Percentiles rank a stretch among this genome's conserved stretches.
These are phyloP conservation scores for Pluvianellus socialis DNA, from an alignment of 2,113 vertebrate genomes.

Conservation along the genomic window DNA sequence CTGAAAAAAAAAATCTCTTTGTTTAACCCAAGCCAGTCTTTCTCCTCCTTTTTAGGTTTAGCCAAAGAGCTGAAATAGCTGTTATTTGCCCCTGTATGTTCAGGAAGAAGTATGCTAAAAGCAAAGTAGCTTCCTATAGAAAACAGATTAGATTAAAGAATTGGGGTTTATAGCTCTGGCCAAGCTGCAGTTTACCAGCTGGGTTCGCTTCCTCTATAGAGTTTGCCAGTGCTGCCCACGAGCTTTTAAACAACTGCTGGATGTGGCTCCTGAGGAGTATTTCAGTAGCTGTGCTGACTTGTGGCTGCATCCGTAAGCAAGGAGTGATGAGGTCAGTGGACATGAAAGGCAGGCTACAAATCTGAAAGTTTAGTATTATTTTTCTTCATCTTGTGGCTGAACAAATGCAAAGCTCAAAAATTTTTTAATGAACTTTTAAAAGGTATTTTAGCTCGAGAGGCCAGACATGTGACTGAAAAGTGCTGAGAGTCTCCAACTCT, in stretches of 20 bases:
- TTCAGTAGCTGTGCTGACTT: neutral
- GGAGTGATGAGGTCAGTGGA: neutral
- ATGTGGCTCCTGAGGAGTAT: neutral
- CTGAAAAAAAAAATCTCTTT: neutral
- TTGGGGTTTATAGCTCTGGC: neutral
- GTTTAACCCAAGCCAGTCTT: neutral
- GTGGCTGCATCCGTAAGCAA: neutral
- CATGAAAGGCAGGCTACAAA: neutral
- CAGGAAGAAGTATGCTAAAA: neutral
- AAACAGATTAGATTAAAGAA: neutral
- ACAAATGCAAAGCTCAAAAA: neutral
- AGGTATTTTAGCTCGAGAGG: neutral
- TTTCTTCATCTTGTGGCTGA: neutral
- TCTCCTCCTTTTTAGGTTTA: neutral
- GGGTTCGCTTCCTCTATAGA: neutral
- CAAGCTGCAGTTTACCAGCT: neutral
- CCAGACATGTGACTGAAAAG: neutral
- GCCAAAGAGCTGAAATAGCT: neutral
- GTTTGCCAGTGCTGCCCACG: neutral
- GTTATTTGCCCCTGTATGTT: neutral
- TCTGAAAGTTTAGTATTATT: neutral
- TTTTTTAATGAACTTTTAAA: neutral
- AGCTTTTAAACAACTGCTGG: neutral
- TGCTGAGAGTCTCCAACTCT: neutral
- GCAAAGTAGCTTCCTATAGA: neutral